Conservation (phyloP, 2,888 invertebrate genomes). For the Celastrina argiolus region DNA sequence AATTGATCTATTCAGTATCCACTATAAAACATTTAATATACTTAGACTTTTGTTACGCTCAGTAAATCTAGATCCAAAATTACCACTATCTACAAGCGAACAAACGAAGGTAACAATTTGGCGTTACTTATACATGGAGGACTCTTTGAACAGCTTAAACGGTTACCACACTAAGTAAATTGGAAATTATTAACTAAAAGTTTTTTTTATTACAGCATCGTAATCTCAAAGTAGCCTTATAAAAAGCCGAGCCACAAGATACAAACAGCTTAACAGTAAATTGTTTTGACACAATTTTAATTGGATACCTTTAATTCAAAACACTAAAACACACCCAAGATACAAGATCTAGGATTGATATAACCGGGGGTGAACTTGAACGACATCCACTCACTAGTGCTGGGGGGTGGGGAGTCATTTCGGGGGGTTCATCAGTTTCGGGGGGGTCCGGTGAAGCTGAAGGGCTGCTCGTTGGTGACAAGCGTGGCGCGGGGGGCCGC, state of each 20-base stretch:
- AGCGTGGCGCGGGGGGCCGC: conserved; percentile 84
- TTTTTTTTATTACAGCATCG: not conserved
- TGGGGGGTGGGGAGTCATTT: not conserved
- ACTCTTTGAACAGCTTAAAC: not conserved
- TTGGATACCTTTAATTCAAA: not conserved
- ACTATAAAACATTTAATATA: conserved; percentile 13
- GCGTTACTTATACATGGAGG: conserved; percentile 13
- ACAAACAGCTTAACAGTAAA: not conserved
- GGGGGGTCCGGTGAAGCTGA: conserved; percentile 84
- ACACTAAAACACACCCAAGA: not conserved
- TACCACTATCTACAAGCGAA: conserved; percentile 23
- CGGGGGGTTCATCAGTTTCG: conserved; percentile 47
- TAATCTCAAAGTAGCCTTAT: not conserved
- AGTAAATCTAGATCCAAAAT: conserved; percentile 20
- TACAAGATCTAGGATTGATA: not conserved
- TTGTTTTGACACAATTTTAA: not conserved
- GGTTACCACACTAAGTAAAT: not conserved
- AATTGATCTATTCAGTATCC: not conserved
- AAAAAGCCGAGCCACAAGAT: not conserved
- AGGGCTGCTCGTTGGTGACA: conserved; percentile 89
- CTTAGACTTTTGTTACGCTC: not conserved
- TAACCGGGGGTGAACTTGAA: not conserved
- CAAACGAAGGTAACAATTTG: conserved; percentile 21
- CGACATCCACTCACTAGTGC: conserved; percentile 1
- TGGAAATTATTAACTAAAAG: too few relatives aligned